These are phyloP conservation scores for Ips nitidus DNA, from an alignment of 1,140 invertebrate species.

Conservation along the genomic window DNA sequence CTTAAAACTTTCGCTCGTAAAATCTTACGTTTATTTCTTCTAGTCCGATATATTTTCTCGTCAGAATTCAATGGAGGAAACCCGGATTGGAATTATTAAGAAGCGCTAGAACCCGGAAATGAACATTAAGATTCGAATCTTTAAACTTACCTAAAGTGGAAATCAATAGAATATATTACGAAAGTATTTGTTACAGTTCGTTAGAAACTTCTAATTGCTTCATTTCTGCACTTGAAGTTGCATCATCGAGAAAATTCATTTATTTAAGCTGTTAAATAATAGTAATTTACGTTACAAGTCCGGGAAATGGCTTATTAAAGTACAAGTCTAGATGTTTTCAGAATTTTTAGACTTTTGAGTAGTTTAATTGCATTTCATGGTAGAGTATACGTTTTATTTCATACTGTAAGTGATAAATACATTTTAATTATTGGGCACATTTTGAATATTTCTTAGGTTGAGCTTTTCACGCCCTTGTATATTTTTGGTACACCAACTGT, in stretches of 20 bases:
- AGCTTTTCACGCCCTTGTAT: no score
- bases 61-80: conserved; percentile 12
- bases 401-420: no score
- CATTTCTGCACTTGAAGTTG: background rate
- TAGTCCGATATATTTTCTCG: conserved; percentile 9
- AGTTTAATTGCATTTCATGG: no score
- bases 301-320: no score
- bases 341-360: no score
- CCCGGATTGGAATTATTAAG: conserved; percentile 3
- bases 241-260: background rate
- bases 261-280: no score
- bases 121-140: conserved; percentile 3
- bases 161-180: background rate
- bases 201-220: conserved; percentile 1
- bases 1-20: conserved; percentile 12
- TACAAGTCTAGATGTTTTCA: no score
- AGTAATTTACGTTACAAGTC: no score
- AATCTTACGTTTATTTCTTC: conserved; percentile 4
- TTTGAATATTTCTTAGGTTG: no score
- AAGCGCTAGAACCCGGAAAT: background rate
- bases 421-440: no score
- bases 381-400: no score
- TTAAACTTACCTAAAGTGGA: background rate
- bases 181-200: conserved; percentile 5
- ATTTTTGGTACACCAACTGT: no score